Base-by-base conservation (phyloP, 2,888 invertebrate genomes). In the Craniophora ligustri region DNA sequence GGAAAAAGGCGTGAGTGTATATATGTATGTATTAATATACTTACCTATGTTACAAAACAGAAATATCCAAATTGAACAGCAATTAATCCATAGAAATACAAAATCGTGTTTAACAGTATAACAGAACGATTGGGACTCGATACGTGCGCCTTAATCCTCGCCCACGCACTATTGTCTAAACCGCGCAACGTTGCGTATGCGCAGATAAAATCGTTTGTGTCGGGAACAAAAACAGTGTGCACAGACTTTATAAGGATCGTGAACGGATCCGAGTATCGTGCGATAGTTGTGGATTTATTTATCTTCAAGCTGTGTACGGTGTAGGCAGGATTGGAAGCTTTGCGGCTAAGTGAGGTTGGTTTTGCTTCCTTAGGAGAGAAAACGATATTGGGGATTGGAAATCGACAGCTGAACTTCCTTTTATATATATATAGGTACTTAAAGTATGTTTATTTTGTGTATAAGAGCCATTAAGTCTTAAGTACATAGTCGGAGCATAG, bases 131-230 rank as follows among this genome's bases (percentile, higher is more conserved):
- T 75, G 76, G 53, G 48, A 53, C 61, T 61, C 65, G 70, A 71
- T 71, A 71, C 49, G 53, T 76, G 70, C 68, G 73, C 72, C 77
- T 77, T 83, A 85, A 85, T 85, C 82, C 72, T 78, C 83, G 82
- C 90, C 89, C 72, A 89, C 90, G 86, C 89, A 87, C 87, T 82
- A 90, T 90, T 89, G 90, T 89, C 81, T 78, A 78, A 76, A 79
- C 76, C 75, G 62, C 60, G 60, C 68, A 66, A 67, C 63, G 71
- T 55, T 75, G 71, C 76, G 82, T 79, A 79, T 67, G 59, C 44
- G 71, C 66, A 19, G 72, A 72, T 72, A 72, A 57, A 31, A 72
- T 72, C 72, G 57, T 60, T 64, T 64, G 67, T 67, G 56, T 41
- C 14, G 66, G 45, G 67, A 62, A 68, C 71, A 69, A 72, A 71